Base-by-base conservation (phyloP, 2,113 vertebrate genomes). In the Phaetusa simplex region DNA sequence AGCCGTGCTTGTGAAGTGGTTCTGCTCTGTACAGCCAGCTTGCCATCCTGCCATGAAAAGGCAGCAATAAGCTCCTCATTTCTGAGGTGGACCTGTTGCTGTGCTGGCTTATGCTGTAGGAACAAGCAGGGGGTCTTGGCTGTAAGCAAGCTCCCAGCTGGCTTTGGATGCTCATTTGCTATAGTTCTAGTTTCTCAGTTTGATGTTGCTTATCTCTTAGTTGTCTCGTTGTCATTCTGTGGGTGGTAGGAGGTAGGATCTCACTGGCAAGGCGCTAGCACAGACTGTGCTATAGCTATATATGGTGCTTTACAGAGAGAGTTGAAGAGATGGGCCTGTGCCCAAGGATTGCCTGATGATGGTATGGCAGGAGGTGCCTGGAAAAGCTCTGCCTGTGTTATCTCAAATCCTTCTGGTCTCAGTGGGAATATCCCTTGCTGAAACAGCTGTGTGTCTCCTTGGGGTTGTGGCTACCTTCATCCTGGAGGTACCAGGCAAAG, bases 91-190 rank as follows among this genome's bases (percentile, higher is more conserved):
- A 80, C 64, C 56, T 77, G 79, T 80, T 83, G 83, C 91, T 66
- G 14, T 43, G 69, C 91, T 93, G 87, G 40, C 82, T 59, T 30
- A 10, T 27, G 36, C 80, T 23, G 52, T 15, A 50, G 74, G 49
- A 86, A 21, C 56, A 40, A 32, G 73, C 88, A 88, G 84, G 83
- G 82, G 83, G 58, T 30, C 74, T 67, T 88, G 88, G 76, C 92
- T 88, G 84, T 40, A 15, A 86, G 84, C 32, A 47, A 30, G 84
- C 59, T 91, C 49, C 92, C 85, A 69, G 81, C 81, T 94, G 92
- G 92, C 84, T 86, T n/a, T 42, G 38, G 49, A 77, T 95, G 94
- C 81, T 95, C 92, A 47, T 73, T 86, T 94, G 71, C 81, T 86
- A 5, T 82, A 64, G 42, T 42, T 78, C 42, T 82, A 14, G 38